Evolutionary conservation across 2,113 vertebrate species (phyloP).

Genomic region (Pelmatolapia mariae): DNA sequence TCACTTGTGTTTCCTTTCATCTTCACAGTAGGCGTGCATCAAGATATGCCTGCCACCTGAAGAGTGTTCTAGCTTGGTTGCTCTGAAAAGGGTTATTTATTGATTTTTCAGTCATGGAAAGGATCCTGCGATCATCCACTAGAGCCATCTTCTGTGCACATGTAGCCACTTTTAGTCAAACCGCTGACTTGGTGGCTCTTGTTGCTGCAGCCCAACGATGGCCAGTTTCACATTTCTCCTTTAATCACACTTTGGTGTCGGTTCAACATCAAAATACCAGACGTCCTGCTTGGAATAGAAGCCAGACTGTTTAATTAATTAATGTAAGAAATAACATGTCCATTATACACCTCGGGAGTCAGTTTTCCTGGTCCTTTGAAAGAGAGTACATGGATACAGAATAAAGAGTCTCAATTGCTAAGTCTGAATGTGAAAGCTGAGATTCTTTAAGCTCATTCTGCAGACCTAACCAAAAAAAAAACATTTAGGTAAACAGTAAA

Average conservation of each 20-base stretch:
- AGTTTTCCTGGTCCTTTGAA: background rate
- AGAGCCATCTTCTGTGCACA: fast-evolving
- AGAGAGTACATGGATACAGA: fast-evolving
- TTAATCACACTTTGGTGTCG: background rate
- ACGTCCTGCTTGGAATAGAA: background rate
- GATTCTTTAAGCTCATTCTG: background rate
- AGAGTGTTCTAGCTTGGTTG: background rate
- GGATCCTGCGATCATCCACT: background rate
- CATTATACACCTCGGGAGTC: background rate
- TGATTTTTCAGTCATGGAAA: background rate
- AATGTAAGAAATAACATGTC: background rate
- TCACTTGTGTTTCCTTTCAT: background rate
- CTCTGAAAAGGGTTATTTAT: background rate
- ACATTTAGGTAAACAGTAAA: background rate
- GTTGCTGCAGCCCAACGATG: background rate
- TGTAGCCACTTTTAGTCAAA: background rate
- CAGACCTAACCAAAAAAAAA: background rate
- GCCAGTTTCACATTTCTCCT: background rate
- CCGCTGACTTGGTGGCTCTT: background rate
- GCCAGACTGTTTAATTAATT: background rate
- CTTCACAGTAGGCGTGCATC: fast-evolving
- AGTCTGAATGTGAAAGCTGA: background rate
- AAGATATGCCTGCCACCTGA: background rate
- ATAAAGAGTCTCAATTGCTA: background rate
- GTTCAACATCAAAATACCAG: background rate